Conservation (phyloP, 2,797 vertebrate genomes). For the Protosalanx chinensis region DNA sequence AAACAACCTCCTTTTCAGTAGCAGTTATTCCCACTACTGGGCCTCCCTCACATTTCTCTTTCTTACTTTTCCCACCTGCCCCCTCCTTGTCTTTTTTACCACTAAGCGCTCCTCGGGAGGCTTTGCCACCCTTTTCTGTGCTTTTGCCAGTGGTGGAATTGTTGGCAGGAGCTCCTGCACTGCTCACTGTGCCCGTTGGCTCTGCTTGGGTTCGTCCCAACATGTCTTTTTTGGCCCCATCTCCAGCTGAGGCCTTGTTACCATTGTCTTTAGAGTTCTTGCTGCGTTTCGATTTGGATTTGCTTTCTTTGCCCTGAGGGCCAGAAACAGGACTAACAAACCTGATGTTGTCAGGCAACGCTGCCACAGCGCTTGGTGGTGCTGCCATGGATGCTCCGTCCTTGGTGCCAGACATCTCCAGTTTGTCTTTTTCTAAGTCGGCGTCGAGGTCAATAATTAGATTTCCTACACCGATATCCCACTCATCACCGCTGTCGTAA, state of each 20-base stretch:
- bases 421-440: slow-evolving; percentile 99
- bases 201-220: slow-evolving; percentile 88
- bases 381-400: slow-evolving; percentile 87
- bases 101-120: slow-evolving; percentile 82
- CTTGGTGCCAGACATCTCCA: slow-evolving; percentile 99
- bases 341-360: slow-evolving; percentile 96
- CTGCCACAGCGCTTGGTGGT: slow-evolving; percentile 90
- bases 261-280: slow-evolving; percentile 97
- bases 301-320: slow-evolving; percentile 96
- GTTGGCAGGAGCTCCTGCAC: slow-evolving; percentile 69
- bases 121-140: slow-evolving; percentile 88
- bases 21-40: slow-evolving; percentile 73
- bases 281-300: slow-evolving; percentile 98
- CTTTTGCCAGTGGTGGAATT: slow-evolving; percentile 79
- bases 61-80: slow-evolving; percentile 90
- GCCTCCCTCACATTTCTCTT: slow-evolving; percentile 88
- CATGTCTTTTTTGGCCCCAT: slow-evolving; percentile 90
- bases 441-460: slow-evolving; percentile 99
- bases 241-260: slow-evolving; percentile 84
- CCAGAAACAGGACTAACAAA: slow-evolving; percentile 97
- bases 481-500: slow-evolving; percentile 99
- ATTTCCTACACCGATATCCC: slow-evolving; percentile 99
- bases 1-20: slow-evolving; percentile 84
- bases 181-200: slow-evolving; percentile 71
- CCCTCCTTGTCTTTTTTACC: slow-evolving; percentile 96